Evolutionary conservation across 1,140 invertebrate species (phyloP).

Genomic region (Antheraea pernyi): DNA sequence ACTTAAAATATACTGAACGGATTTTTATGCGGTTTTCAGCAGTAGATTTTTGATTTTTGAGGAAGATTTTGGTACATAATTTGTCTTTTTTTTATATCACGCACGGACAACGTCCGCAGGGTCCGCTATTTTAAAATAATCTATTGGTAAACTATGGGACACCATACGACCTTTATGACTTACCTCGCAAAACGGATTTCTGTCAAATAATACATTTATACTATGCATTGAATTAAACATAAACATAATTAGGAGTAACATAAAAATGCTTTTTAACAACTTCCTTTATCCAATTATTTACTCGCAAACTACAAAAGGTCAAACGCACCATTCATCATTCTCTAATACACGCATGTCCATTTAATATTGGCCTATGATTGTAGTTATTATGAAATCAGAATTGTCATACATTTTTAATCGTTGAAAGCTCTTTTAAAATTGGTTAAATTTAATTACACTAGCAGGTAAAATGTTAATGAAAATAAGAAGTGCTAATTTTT

Average conservation of each 20-base stretch:
- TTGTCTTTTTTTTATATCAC: no score
- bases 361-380: constrained; percentile 14
- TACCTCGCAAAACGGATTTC: background rate
- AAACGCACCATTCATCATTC: constrained; percentile 30
- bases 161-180: background rate
- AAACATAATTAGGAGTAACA: background rate
- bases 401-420: background rate
- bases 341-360: constrained; percentile 21
- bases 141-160: no score
- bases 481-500: no score
- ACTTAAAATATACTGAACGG: no score
- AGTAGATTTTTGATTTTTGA: no score
- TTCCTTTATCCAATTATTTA: constrained; percentile 10
- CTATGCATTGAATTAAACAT: background rate
- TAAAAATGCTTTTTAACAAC: constrained; percentile 8
- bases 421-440: background rate
- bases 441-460: background rate
- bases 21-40: no score
- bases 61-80: no score
- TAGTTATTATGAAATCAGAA: background rate
- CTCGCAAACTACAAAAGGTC: constrained; percentile 19
- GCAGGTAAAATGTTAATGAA: background rate
- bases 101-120: no score
- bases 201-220: background rate
- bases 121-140: no score